Conservation (phyloP, 2,113 vertebrate species). For the Pristiophorus japonicus region DNA sequence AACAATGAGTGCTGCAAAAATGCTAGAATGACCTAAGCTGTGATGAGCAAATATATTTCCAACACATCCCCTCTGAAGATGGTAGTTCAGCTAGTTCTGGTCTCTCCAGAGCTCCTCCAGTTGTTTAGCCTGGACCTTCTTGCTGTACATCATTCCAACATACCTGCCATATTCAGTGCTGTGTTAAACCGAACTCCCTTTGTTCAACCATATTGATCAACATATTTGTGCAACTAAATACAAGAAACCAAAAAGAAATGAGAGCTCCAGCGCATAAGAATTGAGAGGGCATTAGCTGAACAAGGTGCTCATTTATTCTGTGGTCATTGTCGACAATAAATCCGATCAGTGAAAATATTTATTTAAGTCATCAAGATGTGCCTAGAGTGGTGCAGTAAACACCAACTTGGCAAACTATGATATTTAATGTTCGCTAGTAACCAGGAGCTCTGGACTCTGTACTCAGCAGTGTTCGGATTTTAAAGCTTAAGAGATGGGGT, state of each 20-base stretch:
- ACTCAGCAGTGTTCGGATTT: background rate
- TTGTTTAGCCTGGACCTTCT: background rate
- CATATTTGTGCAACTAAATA: background rate
- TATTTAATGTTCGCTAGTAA: background rate
- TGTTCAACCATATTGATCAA: background rate
- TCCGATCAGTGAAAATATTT: background rate
- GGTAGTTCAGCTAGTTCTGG: background rate
- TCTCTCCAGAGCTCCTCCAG: background rate
- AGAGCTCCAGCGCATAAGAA: background rate
- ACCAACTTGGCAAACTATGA: too few relatives aligned
- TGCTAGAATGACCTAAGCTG: background rate
- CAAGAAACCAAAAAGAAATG: background rate
- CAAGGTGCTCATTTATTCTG: background rate
- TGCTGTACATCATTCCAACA: background rate
- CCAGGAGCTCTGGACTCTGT: background rate
- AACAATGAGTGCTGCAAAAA: background rate
- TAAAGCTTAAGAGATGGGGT: background rate
- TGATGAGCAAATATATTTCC: background rate
- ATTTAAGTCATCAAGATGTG: background rate
- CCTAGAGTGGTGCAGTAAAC: background rate
- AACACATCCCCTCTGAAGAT: background rate
- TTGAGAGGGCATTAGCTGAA: background rate
- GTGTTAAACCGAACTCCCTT: background rate
- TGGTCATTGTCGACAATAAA: background rate
- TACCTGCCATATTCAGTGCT: background rate